phyloP scores from a whole-genome alignment of 2,113 vertebrate species.

The Speoplatyrhinus poulsoni region DNA sequence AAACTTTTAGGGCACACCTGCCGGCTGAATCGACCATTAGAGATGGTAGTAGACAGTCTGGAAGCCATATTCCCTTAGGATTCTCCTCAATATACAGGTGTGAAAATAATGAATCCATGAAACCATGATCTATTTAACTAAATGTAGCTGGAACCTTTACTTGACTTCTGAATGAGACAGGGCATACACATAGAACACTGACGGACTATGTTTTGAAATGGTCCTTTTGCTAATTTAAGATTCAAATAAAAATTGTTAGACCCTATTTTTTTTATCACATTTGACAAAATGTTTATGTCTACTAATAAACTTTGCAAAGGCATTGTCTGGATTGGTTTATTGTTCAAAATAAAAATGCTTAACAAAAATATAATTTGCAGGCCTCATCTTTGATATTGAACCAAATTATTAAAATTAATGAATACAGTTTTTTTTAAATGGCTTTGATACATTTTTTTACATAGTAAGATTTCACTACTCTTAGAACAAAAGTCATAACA shows the following conservation, averaged over 20 bases:
- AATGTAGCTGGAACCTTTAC: conserved; percentile 33
- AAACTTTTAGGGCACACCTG: conserved; percentile 75
- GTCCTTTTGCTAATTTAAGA: conserved; percentile 29
- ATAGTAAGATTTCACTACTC: no score
- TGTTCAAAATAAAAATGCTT: no score
- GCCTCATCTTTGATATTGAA: no score
- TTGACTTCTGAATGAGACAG: conserved; percentile 41
- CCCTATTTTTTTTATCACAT: no score
- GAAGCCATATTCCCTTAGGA: conserved; percentile 51
- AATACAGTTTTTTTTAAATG: no score
- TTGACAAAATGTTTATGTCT: not conserved
- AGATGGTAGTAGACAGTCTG: conserved; percentile 51
- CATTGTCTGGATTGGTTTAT: no score
- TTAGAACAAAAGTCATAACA: no score
- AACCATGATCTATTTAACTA: conserved; percentile 54
- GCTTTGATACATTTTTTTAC: no score
- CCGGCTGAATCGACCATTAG: conserved; percentile 70
- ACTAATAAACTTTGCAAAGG: not conserved
- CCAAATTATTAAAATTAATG: no score
- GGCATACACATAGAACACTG: conserved; percentile 6
- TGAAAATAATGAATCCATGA: conserved; percentile 26
- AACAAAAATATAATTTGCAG: not conserved
- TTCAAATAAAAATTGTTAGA: no score
- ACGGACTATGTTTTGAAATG: conserved; percentile 2
- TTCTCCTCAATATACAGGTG: conserved; percentile 62